Conservation (phyloP, 1,140 invertebrate species). For the Agrypnia vestita region DNA sequence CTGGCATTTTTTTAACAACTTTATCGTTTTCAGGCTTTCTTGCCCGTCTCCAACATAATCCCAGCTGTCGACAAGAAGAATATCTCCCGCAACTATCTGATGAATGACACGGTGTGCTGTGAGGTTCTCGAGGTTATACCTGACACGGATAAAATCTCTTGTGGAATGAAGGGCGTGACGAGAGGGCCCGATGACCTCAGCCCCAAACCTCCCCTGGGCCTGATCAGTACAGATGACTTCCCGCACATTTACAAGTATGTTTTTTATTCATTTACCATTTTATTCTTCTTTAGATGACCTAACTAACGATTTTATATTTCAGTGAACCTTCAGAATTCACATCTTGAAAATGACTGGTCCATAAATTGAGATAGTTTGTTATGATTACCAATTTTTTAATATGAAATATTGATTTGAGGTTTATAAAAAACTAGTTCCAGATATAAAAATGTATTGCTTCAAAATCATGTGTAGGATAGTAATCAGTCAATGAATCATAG, state of each 20-base stretch:
- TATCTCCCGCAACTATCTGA: conserved; percentile 82
- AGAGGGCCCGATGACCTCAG: conserved; percentile 78
- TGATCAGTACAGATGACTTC: conserved; percentile 88
- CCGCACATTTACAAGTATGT: conserved; percentile 91
- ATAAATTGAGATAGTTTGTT: no score
- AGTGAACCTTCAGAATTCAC: conserved; percentile 1
- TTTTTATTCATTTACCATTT: conserved; percentile 52
- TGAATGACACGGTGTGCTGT: conserved; percentile 89
- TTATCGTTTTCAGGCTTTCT: conserved; percentile 74
- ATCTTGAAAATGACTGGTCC: no score
- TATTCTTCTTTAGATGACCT: conserved; percentile 31
- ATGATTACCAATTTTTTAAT: no score
- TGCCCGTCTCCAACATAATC: conserved; percentile 81
- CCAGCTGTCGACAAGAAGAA: conserved; percentile 87
- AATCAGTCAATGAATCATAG: no score
- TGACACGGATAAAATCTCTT: conserved; percentile 89
- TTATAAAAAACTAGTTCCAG: no score
- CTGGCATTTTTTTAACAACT: neutral
- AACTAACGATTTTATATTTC: conserved; percentile 32
- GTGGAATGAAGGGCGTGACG: conserved; percentile 87
- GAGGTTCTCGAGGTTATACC: conserved; percentile 90
- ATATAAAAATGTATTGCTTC: no score
- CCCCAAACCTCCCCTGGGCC: conserved; percentile 83
- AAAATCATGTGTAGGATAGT: no score
- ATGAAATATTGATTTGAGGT: no score